phyloP scores from a whole-genome alignment of 2,888 invertebrate genomes.

The Aleiodes testaceus region DNA sequence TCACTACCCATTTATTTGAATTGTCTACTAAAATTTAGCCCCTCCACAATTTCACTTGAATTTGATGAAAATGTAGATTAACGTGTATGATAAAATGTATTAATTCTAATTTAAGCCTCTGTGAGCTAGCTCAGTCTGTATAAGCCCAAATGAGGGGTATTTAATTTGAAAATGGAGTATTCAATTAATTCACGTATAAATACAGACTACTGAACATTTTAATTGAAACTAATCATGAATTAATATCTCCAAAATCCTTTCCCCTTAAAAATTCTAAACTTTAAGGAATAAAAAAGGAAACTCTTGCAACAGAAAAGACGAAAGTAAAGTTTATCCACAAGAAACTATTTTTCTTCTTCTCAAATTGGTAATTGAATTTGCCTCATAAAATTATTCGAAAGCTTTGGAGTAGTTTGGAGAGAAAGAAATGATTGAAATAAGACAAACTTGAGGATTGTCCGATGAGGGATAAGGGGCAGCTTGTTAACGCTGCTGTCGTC shows the following conservation, averaged over 20 bases:
- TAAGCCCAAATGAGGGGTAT: too few relatives aligned
- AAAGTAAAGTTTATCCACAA: slow-evolving; percentile 17
- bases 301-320: slow-evolving; percentile 13
- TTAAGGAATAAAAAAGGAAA: slow-evolving; percentile 27
- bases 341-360: slow-evolving; percentile 30
- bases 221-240: too few relatives aligned
- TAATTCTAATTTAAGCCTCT: too few relatives aligned
- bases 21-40: too few relatives aligned
- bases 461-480: slow-evolving; percentile 25
- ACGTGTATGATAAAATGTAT: too few relatives aligned
- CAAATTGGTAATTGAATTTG: slow-evolving; percentile 22
- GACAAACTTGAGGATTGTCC: slow-evolving; percentile 23
- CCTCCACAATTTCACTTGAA: too few relatives aligned
- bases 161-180: neutral
- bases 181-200: neutral
- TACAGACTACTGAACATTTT: neutral
- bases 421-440: neutral
- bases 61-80: too few relatives aligned
- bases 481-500: slow-evolving; percentile 27
- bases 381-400: slow-evolving; percentile 40
- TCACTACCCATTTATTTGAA: too few relatives aligned
- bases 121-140: too few relatives aligned
- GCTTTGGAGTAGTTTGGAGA: neutral
- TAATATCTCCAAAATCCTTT: too few relatives aligned
- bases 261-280: too few relatives aligned